phyloP scores from a whole-genome alignment of 2,113 vertebrate species.

The Pedetes capensis region DNA sequence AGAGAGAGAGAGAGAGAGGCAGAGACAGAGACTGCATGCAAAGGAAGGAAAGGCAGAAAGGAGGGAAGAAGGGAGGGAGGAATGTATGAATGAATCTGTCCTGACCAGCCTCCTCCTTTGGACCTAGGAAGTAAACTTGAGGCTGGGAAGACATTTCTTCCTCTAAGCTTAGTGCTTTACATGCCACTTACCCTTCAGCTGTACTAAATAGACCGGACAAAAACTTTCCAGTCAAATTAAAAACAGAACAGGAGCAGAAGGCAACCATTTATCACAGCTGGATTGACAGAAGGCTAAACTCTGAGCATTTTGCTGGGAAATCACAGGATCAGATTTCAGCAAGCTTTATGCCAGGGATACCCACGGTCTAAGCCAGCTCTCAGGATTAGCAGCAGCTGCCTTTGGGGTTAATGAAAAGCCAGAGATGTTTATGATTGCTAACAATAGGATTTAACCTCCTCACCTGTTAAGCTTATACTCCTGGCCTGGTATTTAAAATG shows the following conservation, averaged over 20 bases:
- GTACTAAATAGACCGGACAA: not conserved
- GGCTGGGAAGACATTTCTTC: not conserved
- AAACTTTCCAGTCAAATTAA: constrained; percentile 35
- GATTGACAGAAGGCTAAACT: constrained; percentile 61
- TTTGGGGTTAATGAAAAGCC: constrained; percentile 60
- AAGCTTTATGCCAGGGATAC: constrained; percentile 43
- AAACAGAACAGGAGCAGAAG: constrained; percentile 60
- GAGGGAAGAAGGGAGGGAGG: too few relatives aligned
- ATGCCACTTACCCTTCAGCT: not conserved
- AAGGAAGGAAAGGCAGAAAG: too few relatives aligned
- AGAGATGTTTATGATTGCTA: constrained; percentile 60
- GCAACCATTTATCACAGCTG: constrained; percentile 68
- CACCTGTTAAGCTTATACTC: not conserved
- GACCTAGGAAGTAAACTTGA: not conserved
- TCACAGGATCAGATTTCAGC: constrained; percentile 51
- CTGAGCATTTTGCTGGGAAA: constrained; percentile 38
- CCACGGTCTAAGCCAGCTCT: constrained; percentile 39
- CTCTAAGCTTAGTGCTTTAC: not conserved
- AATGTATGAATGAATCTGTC: too few relatives aligned
- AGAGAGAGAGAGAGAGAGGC: too few relatives aligned
- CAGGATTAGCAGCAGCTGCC: constrained; percentile 72
- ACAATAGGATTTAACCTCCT: constrained; percentile 54
- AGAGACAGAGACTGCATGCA: too few relatives aligned
- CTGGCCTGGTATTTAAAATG: not conserved
- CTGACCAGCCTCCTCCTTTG: not conserved